phyloP scores from a whole-genome alignment of 1,140 invertebrate species.

The Lordiphosa mommai region DNA sequence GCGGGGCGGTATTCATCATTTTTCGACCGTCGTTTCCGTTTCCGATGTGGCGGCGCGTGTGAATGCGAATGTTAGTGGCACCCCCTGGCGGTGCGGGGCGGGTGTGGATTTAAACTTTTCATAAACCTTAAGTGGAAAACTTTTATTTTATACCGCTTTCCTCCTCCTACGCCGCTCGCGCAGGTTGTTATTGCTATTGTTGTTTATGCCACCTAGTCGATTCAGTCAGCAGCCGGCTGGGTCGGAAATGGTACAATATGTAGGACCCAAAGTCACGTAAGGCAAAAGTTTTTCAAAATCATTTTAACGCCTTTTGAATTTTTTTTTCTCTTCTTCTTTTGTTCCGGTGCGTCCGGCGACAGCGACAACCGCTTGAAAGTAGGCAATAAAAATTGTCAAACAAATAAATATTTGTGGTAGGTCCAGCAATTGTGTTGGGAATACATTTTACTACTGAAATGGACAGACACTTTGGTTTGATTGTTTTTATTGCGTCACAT shows the following conservation, averaged over 20 bases:
- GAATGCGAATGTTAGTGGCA: constrained; percentile 25
- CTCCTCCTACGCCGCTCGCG: neutral
- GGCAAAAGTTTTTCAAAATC: constrained; percentile 66
- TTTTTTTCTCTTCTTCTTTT: constrained; percentile 15
- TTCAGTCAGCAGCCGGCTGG: constrained; percentile 31
- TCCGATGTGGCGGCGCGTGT: constrained; percentile 39
- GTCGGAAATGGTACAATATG: constrained; percentile 54
- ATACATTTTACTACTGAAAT: constrained; percentile 26
- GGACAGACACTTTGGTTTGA: constrained; percentile 30
- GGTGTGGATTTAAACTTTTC: constrained; percentile 61
- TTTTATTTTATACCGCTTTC: constrained; percentile 65
- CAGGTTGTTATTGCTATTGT: constrained; percentile 13
- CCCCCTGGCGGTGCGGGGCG: neutral
- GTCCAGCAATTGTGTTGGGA: constrained; percentile 11
- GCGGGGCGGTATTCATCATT: constrained; percentile 55
- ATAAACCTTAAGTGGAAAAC: constrained; percentile 77
- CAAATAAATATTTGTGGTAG: constrained; percentile 67
- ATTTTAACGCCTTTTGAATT: constrained; percentile 75
- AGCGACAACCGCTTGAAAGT: constrained; percentile 46
- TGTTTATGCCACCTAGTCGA: constrained; percentile 65
- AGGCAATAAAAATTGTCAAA: constrained; percentile 75
- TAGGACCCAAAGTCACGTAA: constrained; percentile 67
- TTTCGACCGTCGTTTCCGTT: constrained; percentile 57
- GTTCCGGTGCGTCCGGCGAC: constrained; percentile 16
- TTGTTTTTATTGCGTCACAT: constrained; percentile 43